These are phyloP conservation scores for Micromussa lordhowensis DNA, from an alignment of 92 coral and sea anemone species.

Conservation along the genomic window DNA sequence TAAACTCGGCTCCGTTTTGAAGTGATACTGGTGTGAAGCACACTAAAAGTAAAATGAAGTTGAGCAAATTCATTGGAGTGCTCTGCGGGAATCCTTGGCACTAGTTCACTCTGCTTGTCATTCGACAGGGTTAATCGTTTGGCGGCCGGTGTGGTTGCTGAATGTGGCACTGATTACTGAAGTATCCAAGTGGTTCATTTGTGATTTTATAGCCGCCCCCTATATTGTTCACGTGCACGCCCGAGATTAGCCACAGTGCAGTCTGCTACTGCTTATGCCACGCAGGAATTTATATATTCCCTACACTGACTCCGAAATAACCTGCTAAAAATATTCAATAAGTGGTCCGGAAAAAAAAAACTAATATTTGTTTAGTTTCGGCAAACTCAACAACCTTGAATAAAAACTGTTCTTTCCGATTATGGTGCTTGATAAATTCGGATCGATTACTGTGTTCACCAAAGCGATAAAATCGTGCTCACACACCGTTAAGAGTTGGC, in stretches of 20 bases:
- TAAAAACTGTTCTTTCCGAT: conserved; percentile 12
- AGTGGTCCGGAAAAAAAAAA: background rate
- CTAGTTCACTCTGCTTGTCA: conserved; percentile 1
- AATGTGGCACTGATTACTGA: conserved; percentile 40
- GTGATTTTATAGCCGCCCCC: conserved; percentile 54
- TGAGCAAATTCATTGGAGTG: conserved; percentile 61
- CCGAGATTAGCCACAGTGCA: conserved; percentile 49
- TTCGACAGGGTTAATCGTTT: conserved; percentile 23
- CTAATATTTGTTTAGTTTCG: conserved; percentile 33
- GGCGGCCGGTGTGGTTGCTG: conserved; percentile 8
- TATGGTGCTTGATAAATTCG: conserved; percentile 1
- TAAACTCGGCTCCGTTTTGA: conserved; percentile 49
- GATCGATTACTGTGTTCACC: conserved; percentile 20
- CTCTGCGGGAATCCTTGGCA: conserved; percentile 67
- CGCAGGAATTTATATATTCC: conserved; percentile 50
- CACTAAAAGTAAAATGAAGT: conserved; percentile 68
- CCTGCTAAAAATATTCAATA: conserved; percentile 31
- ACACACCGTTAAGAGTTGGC: conserved; percentile 41
- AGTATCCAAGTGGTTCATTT: conserved; percentile 49
- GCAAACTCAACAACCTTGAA: conserved; percentile 6
- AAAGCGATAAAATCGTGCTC: conserved; percentile 51
- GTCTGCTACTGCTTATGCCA: conserved; percentile 25
- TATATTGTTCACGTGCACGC: conserved; percentile 62
- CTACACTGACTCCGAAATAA: conserved; percentile 9
- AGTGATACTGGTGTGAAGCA: conserved; percentile 64